Evolutionary conservation across 2,797 vertebrate species (phyloP).

Genomic region (Sebastolobus altivelis): DNA sequence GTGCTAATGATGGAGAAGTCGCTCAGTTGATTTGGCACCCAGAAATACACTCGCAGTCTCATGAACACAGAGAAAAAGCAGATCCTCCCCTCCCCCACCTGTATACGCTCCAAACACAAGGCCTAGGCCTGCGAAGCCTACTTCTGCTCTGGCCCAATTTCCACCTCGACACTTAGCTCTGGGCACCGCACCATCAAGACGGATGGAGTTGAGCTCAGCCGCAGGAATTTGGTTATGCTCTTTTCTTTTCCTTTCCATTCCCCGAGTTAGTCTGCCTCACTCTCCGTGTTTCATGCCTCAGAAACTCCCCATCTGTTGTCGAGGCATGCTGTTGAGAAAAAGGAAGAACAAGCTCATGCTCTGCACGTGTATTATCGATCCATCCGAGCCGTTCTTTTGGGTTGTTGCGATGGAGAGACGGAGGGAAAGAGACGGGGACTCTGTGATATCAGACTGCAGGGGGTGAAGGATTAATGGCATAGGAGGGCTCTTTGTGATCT

Average conservation of each 20-base stretch:
- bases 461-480: slow-evolving; percentile 74
- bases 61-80: slow-evolving; percentile 23
- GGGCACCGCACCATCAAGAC: slow-evolving; percentile 60
- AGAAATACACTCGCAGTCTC: slow-evolving; percentile 17
- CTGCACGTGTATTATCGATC: slow-evolving; percentile 53
- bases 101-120: slow-evolving; percentile 33
- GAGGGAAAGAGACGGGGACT: slow-evolving; percentile 37
- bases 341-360: slow-evolving; percentile 38
- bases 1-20: slow-evolving; percentile 67
- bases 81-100: slow-evolving; percentile 64
- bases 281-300: slow-evolving; percentile 72
- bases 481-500: slow-evolving; percentile 71
- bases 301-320: slow-evolving; percentile 76
- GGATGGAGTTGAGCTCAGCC: slow-evolving; percentile 58
- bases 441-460: slow-evolving; percentile 74
- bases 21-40: slow-evolving; percentile 49
- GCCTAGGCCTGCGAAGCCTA: slow-evolving; percentile 44
- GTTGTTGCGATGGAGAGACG: slow-evolving; percentile 34
- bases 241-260: slow-evolving; percentile 41
- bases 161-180: slow-evolving; percentile 57
- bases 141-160: slow-evolving; percentile 68
- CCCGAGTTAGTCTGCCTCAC: slow-evolving; percentile 44
- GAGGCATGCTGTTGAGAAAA: slow-evolving; percentile 49
- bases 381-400: slow-evolving; percentile 13
- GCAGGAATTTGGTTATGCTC: slow-evolving; percentile 58